Evolutionary conservation across 2,113 vertebrate genomes (phyloP).

Genomic region (Malurus elegans): DNA sequence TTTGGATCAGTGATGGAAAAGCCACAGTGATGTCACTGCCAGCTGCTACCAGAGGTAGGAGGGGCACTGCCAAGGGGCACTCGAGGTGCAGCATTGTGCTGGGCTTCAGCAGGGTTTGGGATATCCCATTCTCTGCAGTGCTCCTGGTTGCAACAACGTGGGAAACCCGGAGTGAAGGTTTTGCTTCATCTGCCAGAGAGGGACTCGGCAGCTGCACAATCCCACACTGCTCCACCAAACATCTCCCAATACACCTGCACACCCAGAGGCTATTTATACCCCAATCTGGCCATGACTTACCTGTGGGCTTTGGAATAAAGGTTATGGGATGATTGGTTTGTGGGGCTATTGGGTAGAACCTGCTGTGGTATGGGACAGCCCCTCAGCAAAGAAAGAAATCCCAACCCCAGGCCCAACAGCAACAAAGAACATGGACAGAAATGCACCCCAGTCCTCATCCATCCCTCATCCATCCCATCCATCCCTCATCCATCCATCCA

Average conservation of each 20-base stretch:
- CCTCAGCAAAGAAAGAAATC: not conserved
- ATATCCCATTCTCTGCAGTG: fast-evolving
- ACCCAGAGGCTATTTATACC: not conserved
- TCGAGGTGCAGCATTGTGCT: not conserved
- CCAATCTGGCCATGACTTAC: not conserved
- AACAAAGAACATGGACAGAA: not conserved
- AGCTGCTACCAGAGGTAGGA: not conserved
- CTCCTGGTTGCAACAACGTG: fast-evolving
- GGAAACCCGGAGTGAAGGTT: not conserved
- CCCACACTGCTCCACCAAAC: not conserved
- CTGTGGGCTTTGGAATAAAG: not conserved
- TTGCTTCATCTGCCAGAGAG: not conserved
- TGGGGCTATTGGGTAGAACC: not conserved
- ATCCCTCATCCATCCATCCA: not conserved
- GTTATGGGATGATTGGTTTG: not conserved
- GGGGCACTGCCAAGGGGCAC: not conserved
- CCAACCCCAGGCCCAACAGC: not conserved
- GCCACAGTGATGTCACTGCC: not conserved
- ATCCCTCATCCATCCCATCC: too few relatives aligned
- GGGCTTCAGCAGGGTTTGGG: not conserved
- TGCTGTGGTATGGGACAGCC: not conserved
- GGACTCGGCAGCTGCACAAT: fast-evolving
- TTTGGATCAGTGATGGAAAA: not conserved
- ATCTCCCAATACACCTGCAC: not conserved
- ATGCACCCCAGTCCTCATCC: not conserved